Percentiles rank a stretch among this genome's conserved stretches.
Evolutionary conservation across 1,140 invertebrate species (phyloP).

Genomic region (Habropoda laboriosa): DNA sequence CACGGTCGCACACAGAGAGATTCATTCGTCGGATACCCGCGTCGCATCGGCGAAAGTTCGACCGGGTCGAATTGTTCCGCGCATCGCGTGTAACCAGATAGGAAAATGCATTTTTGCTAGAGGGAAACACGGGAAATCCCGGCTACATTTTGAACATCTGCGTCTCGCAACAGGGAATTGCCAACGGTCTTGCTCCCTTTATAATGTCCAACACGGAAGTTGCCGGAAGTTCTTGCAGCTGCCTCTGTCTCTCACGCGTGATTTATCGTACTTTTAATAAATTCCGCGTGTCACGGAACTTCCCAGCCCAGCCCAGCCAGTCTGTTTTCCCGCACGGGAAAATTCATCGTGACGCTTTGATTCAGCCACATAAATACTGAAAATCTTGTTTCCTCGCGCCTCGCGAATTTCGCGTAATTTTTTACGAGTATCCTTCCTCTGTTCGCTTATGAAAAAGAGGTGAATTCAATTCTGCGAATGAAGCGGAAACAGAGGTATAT

Average conservation of each 20-base stretch:
- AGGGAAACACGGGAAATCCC: too few species aligned
- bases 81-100: neutral
- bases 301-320: too few species aligned
- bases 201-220: slow-evolving; percentile 14
- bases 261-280: slow-evolving; percentile 41
- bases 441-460: too few species aligned
- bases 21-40: neutral
- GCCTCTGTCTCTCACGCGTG: neutral
- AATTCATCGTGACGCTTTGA: neutral
- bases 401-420: too few species aligned
- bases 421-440: neutral
- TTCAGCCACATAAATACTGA: neutral
- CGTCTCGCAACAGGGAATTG: neutral
- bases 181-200: slow-evolving; percentile 13
- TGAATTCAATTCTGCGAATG: neutral
- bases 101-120: neutral
- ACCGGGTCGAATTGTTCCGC: too few species aligned
- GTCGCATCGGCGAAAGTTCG: too few species aligned
- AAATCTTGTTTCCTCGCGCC: neutral
- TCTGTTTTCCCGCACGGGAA: neutral
- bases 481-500: neutral
- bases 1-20: neutral
- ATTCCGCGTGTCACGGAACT: slow-evolving; percentile 12
- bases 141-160: slow-evolving; percentile 27
- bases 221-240: slow-evolving; percentile 13